phyloP scores from a whole-genome alignment of 2,797 vertebrate species.

The Acropternis orthonyx region DNA sequence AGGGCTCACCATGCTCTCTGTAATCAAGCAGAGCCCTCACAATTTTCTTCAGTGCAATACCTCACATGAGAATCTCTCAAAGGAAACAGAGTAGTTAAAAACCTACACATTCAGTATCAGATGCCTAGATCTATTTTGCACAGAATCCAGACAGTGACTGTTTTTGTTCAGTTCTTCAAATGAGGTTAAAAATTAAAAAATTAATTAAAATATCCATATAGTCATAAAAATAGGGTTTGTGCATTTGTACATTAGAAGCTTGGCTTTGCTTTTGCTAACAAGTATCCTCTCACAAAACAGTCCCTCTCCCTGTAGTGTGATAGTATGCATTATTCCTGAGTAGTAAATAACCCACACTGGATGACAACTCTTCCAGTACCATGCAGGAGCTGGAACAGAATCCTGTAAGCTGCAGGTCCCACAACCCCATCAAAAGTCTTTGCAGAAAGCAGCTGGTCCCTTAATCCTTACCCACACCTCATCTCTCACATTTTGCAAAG shows the following conservation, averaged over 20 bases:
- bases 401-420: neutral
- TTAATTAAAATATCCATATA: neutral
- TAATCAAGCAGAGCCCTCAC: neutral
- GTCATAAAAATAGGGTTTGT: neutral
- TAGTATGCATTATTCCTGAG: neutral
- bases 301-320: neutral
- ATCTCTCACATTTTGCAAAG: neutral
- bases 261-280: neutral
- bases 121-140: neutral
- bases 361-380: neutral
- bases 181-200: neutral
- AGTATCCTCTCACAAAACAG: neutral
- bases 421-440: neutral
- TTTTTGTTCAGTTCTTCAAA: neutral
- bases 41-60: neutral
- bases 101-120: neutral
- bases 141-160: neutral
- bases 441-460: neutral
- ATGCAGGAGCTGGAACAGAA: neutral
- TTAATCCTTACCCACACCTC: neutral
- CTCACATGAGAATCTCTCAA: neutral
- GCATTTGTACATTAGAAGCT: neutral
- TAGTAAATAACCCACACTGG: neutral
- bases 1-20: neutral
- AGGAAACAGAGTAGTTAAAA: neutral